Evolutionary conservation across 2,888 invertebrate genomes (phyloP).

Genomic region (Dorcus hopei): DNA sequence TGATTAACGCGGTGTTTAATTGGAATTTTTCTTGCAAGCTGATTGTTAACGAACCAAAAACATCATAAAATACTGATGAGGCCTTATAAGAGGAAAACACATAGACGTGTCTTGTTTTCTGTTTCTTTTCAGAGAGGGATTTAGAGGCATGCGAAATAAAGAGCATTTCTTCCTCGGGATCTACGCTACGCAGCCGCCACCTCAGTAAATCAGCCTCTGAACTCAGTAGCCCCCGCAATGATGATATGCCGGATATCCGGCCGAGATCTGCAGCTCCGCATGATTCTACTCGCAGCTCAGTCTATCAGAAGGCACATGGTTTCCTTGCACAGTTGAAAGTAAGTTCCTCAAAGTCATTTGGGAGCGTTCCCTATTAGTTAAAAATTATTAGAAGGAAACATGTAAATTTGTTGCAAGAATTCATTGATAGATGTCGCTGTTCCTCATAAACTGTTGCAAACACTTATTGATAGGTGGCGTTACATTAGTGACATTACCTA

Average conservation of each 20-base stretch:
- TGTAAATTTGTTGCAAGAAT: too few species aligned
- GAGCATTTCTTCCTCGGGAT: slow-evolving; percentile 34
- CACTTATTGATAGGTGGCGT: too few species aligned
- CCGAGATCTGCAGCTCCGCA: slow-evolving; percentile 55
- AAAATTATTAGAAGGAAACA: too few species aligned
- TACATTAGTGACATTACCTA: too few species aligned
- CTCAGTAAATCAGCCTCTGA: slow-evolving; percentile 82
- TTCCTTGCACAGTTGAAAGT: slow-evolving; percentile 79
- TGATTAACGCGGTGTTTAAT: too few species aligned
- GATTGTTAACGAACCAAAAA: too few species aligned
- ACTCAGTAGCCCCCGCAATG: slow-evolving; percentile 61
- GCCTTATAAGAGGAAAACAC: too few species aligned
- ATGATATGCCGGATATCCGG: slow-evolving; percentile 49
- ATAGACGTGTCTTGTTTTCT: background rate
- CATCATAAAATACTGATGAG: too few species aligned
- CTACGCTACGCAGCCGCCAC: slow-evolving; percentile 55
- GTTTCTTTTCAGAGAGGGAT: slow-evolving; percentile 41
- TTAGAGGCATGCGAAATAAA: slow-evolving; percentile 46
- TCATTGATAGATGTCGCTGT: too few species aligned
- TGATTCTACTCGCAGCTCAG: slow-evolving; percentile 62
- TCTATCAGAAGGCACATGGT: slow-evolving; percentile 77
- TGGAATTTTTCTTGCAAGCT: too few species aligned
- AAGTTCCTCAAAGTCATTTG: slow-evolving; percentile 23
- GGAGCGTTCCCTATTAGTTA: too few species aligned
- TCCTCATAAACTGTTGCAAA: too few species aligned